Evolutionary conservation across 30 jellyfish, hydroid and myxozoan species (phyloP).

Genomic region (Chrysaora quinquecirrha): DNA sequence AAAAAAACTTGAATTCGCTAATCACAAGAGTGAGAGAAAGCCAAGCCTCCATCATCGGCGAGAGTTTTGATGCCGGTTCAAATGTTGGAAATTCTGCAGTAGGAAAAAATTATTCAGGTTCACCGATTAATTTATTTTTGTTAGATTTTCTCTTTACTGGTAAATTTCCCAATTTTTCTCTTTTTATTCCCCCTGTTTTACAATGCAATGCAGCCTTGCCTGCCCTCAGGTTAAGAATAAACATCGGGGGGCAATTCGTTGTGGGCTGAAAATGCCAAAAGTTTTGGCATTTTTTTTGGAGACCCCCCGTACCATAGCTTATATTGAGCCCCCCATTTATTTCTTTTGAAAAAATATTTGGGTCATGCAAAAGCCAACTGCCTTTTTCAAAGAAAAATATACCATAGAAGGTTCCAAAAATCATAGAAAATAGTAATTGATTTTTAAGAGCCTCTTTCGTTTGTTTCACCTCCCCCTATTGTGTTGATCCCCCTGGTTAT

Average conservation of each 20-base stretch:
- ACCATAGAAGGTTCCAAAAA: too few species aligned
- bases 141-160: not conserved
- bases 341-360: too few species aligned
- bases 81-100: not conserved
- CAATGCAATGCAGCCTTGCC: not conserved
- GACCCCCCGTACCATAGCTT: too few species aligned
- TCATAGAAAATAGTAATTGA: too few species aligned
- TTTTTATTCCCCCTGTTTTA: not conserved
- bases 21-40: constrained; percentile 21
- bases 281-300: too few species aligned
- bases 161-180: not conserved
- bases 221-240: not conserved
- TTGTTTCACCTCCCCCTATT: too few species aligned
- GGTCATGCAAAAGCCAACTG: too few species aligned
- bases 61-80: constrained; percentile 7
- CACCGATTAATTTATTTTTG: not conserved
- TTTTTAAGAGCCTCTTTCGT: too few species aligned
- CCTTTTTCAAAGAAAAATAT: too few species aligned
- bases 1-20: constrained; percentile 13
- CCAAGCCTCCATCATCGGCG: not conserved
- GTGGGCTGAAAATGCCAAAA: too few species aligned
- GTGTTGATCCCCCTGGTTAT: too few species aligned
- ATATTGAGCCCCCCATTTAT: too few species aligned
- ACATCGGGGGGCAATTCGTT: not conserved
- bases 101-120: constrained; percentile 11